These are phyloP conservation scores for Electrophaes corylata DNA, from an alignment of 2,888 invertebrate genomes.

Conservation along the genomic window DNA sequence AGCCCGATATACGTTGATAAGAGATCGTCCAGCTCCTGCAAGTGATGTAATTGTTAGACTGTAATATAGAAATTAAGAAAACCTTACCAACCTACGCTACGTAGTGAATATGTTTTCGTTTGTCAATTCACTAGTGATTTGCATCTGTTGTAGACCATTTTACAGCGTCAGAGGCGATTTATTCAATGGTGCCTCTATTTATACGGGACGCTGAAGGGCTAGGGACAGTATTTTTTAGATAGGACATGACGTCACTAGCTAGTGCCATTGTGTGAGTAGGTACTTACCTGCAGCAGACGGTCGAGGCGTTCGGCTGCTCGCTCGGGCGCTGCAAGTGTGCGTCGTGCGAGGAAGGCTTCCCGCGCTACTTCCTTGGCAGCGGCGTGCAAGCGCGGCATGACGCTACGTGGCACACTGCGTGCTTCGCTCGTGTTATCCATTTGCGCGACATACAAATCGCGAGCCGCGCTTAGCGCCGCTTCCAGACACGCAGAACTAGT, in stretches of 20 bases:
- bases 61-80: no score
- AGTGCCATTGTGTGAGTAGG: neutral
- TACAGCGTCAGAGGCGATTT: no score
- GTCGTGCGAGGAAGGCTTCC: constrained; percentile 40
- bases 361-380: constrained; percentile 24
- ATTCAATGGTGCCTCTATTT: no score
- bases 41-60: neutral
- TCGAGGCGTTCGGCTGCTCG: constrained; percentile 22
- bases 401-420: constrained; percentile 21
- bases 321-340: constrained; percentile 33
- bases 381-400: constrained; percentile 24
- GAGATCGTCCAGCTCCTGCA: constrained; percentile 45
- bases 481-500: constrained; percentile 40
- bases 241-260: neutral
- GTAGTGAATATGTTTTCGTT: no score
- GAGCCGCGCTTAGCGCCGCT: constrained; percentile 38
- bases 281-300: constrained; percentile 29
- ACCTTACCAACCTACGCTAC: no score
- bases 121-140: no score
- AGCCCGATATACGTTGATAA: constrained; percentile 39
- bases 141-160: no score
- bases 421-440: constrained; percentile 46
- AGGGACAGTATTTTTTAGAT: no score
- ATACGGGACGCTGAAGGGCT: no score
- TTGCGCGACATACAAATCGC: constrained; percentile 33